Evolutionary conservation across 2,113 vertebrate genomes (phyloP).

Genomic region (Megalops atlanticus): DNA sequence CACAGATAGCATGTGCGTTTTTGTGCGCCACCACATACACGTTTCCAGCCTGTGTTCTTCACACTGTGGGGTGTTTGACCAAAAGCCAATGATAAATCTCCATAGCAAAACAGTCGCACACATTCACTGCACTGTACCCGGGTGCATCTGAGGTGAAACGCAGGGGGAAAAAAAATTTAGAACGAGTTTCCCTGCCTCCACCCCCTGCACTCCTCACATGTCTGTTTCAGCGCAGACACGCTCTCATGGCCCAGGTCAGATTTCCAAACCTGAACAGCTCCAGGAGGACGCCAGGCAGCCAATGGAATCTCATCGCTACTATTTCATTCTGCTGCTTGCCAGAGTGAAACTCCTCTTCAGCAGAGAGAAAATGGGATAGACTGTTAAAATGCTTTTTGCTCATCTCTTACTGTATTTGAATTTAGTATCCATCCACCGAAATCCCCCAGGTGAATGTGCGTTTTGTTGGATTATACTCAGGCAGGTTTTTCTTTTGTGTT

Average conservation of each 20-base stretch:
- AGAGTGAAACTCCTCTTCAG: not conserved
- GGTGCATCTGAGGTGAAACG: not conserved
- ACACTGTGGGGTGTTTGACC: too few relatives aligned
- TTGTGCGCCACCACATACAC: too few relatives aligned
- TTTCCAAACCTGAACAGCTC: not conserved
- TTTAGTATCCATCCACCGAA: not conserved
- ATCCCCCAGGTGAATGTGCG: not conserved
- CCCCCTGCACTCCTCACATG: not conserved
- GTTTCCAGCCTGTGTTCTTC: too few relatives aligned
- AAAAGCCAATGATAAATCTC: not conserved
- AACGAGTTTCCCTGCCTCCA: not conserved
- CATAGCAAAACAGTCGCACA: not conserved
- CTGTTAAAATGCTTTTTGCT: too few relatives aligned
- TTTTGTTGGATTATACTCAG: not conserved
- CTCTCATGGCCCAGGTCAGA: not conserved
- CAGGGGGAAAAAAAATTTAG: not conserved
- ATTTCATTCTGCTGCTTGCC: not conserved
- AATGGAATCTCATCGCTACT: not conserved
- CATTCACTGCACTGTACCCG: not conserved
- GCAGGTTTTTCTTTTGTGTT: not conserved
- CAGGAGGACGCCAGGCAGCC: not conserved
- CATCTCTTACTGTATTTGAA: too few relatives aligned
- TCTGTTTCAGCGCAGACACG: not conserved
- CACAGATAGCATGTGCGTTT: too few relatives aligned
- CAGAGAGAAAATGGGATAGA: too few relatives aligned